phyloP scores from a whole-genome alignment of 2,888 invertebrate genomes.

The Stenurella melanura region DNA sequence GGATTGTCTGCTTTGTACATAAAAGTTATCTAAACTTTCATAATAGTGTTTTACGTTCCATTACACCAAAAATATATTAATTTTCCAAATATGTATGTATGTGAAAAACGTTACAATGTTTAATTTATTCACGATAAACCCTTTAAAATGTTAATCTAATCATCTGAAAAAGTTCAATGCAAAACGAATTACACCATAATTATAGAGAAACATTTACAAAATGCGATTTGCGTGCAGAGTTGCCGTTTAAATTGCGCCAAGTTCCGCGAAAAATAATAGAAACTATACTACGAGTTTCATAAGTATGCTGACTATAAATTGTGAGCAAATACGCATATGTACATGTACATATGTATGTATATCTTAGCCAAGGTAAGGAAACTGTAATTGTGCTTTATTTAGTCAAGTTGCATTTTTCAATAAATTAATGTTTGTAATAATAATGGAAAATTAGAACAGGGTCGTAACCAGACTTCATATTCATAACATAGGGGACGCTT shows the following conservation, averaged over 20 bases:
- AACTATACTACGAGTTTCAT: slow-evolving; percentile 50
- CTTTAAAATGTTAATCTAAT: slow-evolving; percentile 36
- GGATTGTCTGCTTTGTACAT: no score
- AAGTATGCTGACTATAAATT: slow-evolving; percentile 50
- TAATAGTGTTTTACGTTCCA: not conserved
- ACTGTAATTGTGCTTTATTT: not conserved
- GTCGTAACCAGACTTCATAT: no score
- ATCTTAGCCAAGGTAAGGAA: not conserved
- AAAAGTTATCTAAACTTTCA: no score
- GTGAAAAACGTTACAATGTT: slow-evolving; percentile 9
- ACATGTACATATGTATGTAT: slow-evolving; percentile 7
- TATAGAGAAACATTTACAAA: slow-evolving; percentile 54
- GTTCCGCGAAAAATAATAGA: slow-evolving; percentile 53
- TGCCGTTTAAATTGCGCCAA: slow-evolving; percentile 52
- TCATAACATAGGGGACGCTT: no score
- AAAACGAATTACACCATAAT: slow-evolving; percentile 55
- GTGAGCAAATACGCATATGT: slow-evolving; percentile 26
- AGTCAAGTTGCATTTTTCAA: not conserved
- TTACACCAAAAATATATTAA: not conserved
- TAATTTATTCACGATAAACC: slow-evolving; percentile 15
- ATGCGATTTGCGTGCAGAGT: slow-evolving; percentile 55
- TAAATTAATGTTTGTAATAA: not conserved
- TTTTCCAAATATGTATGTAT: not conserved
- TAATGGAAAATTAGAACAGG: not conserved
- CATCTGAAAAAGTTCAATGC: slow-evolving; percentile 45